phyloP scores from a whole-genome alignment of 2,113 vertebrate genomes.

The Ellobius talpinus region DNA sequence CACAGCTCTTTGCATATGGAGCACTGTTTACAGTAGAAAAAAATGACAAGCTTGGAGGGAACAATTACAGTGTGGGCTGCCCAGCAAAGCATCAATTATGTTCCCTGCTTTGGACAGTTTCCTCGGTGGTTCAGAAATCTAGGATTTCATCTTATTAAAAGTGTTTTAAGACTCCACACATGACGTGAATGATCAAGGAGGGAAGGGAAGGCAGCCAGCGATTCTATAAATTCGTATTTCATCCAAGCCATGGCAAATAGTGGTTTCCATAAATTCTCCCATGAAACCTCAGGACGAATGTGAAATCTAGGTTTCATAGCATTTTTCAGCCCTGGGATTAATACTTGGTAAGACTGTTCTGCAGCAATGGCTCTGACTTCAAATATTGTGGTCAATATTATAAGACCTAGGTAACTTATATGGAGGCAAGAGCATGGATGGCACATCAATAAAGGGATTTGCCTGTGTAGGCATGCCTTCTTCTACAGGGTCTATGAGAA shows the following conservation, averaged over 20 bases:
- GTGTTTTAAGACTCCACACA: slow-evolving; percentile 23
- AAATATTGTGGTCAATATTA: not conserved
- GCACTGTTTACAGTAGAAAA: slow-evolving; percentile 53
- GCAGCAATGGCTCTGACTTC: not conserved
- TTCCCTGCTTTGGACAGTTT: not conserved
- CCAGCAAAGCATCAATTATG: slow-evolving; percentile 20
- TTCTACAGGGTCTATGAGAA: not conserved
- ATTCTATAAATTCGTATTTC: not conserved
- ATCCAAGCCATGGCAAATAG: not conserved
- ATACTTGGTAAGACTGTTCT: not conserved
- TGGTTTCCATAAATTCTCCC: not conserved
- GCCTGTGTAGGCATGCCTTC: not conserved
- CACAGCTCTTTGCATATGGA: not conserved
- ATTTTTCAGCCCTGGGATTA: not conserved
- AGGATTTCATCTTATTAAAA: slow-evolving; percentile 51
- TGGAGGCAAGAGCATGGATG: not conserved
- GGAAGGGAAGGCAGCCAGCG: not conserved
- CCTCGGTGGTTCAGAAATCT: slow-evolving; percentile 44
- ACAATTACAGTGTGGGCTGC: slow-evolving; percentile 38
- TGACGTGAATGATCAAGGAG: not conserved
- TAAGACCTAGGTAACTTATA: not conserved
- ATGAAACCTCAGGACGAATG: not conserved
- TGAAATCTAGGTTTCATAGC: not conserved
- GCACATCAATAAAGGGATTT: not conserved
- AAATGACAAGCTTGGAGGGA: slow-evolving; percentile 33